phyloP scores from a whole-genome alignment of 1,140 invertebrate species.

The Neoseiulus cucumeris region DNA sequence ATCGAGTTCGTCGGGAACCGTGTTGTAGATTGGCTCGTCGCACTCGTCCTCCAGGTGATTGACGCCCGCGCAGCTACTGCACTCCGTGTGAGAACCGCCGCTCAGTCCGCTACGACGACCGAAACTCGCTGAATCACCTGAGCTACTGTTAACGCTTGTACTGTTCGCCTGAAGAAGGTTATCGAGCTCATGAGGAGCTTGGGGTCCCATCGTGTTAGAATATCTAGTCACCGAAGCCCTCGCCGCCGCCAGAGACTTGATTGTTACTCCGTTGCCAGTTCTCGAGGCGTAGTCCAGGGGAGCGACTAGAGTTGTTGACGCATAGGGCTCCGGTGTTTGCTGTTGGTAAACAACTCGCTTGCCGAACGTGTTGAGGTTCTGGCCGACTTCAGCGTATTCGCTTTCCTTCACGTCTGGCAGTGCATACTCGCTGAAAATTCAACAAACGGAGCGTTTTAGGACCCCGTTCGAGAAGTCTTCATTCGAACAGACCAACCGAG shows the following conservation, averaged over 20 bases:
- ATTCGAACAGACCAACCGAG: background rate
- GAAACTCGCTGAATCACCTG: background rate
- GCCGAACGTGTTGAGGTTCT: constrained; percentile 8
- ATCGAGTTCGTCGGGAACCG: background rate
- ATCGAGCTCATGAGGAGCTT: background rate
- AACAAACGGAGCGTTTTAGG: background rate
- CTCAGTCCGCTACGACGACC: background rate
- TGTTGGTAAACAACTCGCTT: background rate
- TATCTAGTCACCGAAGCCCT: background rate
- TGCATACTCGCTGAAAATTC: background rate
- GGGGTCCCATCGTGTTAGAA: background rate
- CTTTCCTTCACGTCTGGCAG: constrained; percentile 2
- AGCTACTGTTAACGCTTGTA: constrained; percentile 2
- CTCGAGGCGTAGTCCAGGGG: background rate
- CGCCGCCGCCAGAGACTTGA: background rate
- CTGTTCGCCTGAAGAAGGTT: background rate
- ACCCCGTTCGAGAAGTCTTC: background rate
- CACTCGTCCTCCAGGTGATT: background rate
- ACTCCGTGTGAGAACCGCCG: constrained; percentile 1
- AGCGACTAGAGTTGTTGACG: background rate
- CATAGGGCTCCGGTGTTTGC: background rate
- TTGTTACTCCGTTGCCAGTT: background rate
- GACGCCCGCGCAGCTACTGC: background rate
- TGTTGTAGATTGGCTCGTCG: background rate
- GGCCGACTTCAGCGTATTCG: constrained; percentile 6